Base-by-base conservation (phyloP, 2,888 invertebrate species). In the Apodemia zela region DNA sequence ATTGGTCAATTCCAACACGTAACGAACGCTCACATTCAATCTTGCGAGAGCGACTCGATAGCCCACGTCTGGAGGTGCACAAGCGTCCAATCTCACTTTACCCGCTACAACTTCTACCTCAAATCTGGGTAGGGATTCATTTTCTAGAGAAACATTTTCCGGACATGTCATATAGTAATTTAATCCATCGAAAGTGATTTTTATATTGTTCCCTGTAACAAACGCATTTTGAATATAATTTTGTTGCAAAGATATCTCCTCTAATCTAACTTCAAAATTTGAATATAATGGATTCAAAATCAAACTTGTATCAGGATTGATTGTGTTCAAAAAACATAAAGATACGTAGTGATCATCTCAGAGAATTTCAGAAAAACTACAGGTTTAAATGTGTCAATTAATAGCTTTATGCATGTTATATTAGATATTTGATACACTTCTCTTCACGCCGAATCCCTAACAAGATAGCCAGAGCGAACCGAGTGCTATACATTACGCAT, bases 1-100 rank as follows among this genome's bases (percentile, higher is more conserved):
- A 0, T 38, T 38, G 13, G 96, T 96, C 65, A 97, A 85, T 60
- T 93, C 93, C 0, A 95, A 93, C 58, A 95, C 88, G 47, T 89
- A 86, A 81, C 95, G 95, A 59, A 69, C 69, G 64, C 42, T 60
- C 60, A 69, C 67, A 69, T 69, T 63, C 64, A 69, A 69, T 61
- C 66, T 64, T 29, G 17, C 58, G 29, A 69, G 69, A 29, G 68
- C 66, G 63, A 35, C 61, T 49, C 64, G 66, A 67, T 69, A 68
- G 15, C 63, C 63, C 62, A 17, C 25, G 47, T 66, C 49, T 64
- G 73, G 75, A 64, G 72, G 67, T 62, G 70, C 42, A 64, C 74
- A 74, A 25, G 45, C 69, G 10, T 51, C 62, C 63, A 73, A 60
- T 63, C 29, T 42, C 17, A 67, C 69, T n/a, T 17, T 54, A 33